These are phyloP conservation scores for Gryon sp. DNA, from an alignment of 1,140 invertebrate species.

Conservation along the genomic window DNA sequence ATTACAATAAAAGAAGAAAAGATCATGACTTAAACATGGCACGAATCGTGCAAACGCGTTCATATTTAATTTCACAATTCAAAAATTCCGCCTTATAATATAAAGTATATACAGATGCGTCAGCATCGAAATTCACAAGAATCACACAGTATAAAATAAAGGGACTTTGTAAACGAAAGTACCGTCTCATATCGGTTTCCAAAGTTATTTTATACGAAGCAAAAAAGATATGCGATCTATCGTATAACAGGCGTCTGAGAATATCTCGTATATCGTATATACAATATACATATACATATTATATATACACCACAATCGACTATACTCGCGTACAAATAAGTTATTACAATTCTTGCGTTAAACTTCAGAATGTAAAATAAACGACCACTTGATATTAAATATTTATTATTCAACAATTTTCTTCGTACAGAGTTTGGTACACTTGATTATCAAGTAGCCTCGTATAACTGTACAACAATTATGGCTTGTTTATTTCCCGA, in stretches of 20 bases:
- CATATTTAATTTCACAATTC: constrained; percentile 30
- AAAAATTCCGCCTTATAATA: constrained; percentile 23
- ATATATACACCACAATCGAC: too few relatives aligned
- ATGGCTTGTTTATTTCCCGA: constrained; percentile 29
- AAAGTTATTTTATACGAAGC: constrained; percentile 41
- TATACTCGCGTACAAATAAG: constrained; percentile 40
- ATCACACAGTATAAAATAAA: too few relatives aligned
- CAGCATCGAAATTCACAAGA: constrained; percentile 24
- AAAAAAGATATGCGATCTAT: constrained; percentile 41
- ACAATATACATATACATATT: too few relatives aligned
- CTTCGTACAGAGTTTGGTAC: constrained; percentile 13
- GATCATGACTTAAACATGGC: not conserved
- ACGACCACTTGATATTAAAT: constrained; percentile 38
- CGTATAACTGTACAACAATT: constrained; percentile 39
- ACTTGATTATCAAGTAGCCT: constrained; percentile 28
- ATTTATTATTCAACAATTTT: constrained; percentile 56
- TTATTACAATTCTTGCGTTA: too few relatives aligned
- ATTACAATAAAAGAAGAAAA: constrained; percentile 1
- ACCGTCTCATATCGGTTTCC: constrained; percentile 39
- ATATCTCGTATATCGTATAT: constrained; percentile 47
- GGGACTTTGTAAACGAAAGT: constrained; percentile 14
- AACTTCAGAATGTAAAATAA: constrained; percentile 54
- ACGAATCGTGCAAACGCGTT: constrained; percentile 1
- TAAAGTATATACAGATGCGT: constrained; percentile 20
- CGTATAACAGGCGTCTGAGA: constrained; percentile 28